Evolutionary conservation across 2,797 vertebrate genomes (phyloP).

Genomic region (Lophius americanus): DNA sequence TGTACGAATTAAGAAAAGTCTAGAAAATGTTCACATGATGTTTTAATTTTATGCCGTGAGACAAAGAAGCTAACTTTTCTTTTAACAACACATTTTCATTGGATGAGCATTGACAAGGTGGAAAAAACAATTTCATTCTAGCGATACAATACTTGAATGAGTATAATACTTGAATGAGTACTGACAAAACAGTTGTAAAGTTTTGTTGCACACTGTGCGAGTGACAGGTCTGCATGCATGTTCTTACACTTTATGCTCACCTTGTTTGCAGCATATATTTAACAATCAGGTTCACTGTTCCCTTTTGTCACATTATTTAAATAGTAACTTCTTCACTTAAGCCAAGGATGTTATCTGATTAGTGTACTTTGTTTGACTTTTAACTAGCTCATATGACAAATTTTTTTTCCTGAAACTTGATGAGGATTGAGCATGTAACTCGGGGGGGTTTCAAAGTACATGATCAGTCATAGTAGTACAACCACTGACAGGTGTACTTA

Average conservation of each 20-base stretch:
- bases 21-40: background rate
- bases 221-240: background rate
- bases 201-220: background rate
- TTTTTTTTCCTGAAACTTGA: too few species aligned
- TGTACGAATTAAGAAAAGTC: background rate
- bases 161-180: background rate
- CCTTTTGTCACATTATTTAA: too few species aligned
- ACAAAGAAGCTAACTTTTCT: background rate
- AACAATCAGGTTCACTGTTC: background rate
- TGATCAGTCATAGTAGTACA: too few species aligned
- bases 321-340: background rate
- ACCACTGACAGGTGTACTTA: too few species aligned
- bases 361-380: too few species aligned
- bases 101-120: too few species aligned
- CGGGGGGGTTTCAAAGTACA: too few species aligned
- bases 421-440: too few species aligned
- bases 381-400: too few species aligned
- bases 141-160: background rate
- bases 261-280: background rate
- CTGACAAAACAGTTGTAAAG: constrained; percentile 1
- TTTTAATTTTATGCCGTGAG: background rate
- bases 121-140: background rate
- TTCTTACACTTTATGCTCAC: background rate
- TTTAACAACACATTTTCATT: background rate
- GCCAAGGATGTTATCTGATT: too few species aligned